phyloP scores from a whole-genome alignment of 2,113 vertebrate species.

The Chlorodrepanis virens region DNA sequence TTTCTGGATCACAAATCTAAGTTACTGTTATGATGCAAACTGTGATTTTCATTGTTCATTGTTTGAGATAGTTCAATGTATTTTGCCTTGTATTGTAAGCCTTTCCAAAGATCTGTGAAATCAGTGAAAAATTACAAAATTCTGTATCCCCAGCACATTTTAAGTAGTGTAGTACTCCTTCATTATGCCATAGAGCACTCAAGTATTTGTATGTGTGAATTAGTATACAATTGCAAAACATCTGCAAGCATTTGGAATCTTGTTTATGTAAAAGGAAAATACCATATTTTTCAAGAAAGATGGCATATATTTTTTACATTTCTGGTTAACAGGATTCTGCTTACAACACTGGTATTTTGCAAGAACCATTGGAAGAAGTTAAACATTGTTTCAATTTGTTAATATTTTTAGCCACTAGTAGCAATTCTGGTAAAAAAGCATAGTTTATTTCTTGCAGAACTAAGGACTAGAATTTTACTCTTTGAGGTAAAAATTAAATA shows the following conservation, averaged over 20 bases:
- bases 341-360: background rate
- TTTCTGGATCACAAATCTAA: background rate
- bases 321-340: background rate
- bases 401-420: background rate
- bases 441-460: background rate
- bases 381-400: background rate
- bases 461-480: background rate
- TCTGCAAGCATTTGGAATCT: background rate
- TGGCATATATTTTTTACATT: background rate
- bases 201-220: background rate
- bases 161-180: background rate
- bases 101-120: background rate
- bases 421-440: background rate
- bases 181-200: background rate
- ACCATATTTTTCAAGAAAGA: background rate
- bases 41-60: background rate
- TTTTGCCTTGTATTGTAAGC: background rate
- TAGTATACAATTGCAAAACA: background rate
- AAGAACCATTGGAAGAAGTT: background rate
- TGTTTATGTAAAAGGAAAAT: background rate
- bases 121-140: background rate
- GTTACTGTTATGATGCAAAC: background rate
- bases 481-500: background rate
- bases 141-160: background rate
- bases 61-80: background rate